phyloP scores from a whole-genome alignment of 2,113 vertebrate species.

The Pedetes capensis region DNA sequence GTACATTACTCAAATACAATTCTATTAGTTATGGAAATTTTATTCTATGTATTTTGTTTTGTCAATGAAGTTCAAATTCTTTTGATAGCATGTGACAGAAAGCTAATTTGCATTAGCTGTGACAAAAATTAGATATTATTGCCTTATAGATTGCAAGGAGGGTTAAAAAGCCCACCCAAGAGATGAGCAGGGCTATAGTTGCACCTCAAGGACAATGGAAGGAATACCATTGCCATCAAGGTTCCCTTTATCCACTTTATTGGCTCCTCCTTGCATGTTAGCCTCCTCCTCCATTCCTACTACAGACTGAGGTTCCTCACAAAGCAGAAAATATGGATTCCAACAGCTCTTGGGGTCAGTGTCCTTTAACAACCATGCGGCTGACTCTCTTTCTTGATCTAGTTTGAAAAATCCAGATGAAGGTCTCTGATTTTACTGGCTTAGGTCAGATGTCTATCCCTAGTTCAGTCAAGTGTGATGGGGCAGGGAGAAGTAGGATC shows the following conservation, averaged over 20 bases:
- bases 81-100: neutral
- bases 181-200: neutral
- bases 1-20: neutral
- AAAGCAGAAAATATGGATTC: neutral
- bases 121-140: neutral
- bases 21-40: neutral
- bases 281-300: neutral
- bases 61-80: neutral
- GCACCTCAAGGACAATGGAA: neutral
- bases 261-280: neutral
- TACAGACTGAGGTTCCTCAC: neutral
- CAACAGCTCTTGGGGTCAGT: neutral
- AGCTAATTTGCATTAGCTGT: neutral
- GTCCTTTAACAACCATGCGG: neutral
- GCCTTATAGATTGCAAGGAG: neutral
- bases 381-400: neutral
- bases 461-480: neutral
- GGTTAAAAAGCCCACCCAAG: neutral
- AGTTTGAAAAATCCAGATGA: constrained; percentile 4
- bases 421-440: neutral
- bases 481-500: neutral
- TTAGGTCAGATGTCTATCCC: neutral
- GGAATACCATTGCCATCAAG: neutral
- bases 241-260: neutral
- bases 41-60: neutral